These are phyloP conservation scores for Rallus crepitans DNA, from an alignment of 2,797 vertebrate genomes.

Conservation along the genomic window DNA sequence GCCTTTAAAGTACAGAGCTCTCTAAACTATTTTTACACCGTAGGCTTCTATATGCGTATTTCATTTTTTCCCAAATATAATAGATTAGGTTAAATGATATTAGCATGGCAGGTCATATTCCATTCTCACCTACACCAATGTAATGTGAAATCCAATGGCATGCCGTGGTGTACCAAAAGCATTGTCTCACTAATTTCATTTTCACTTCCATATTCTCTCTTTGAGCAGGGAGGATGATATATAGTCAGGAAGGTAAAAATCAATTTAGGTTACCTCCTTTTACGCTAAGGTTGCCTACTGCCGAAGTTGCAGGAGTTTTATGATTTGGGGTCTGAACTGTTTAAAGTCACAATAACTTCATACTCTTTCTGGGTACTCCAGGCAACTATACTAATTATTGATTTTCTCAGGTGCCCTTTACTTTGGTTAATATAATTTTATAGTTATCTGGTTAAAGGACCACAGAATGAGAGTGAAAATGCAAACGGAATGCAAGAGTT, in stretches of 20 bases:
- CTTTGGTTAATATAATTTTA: background rate
- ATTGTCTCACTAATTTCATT: constrained; percentile 14
- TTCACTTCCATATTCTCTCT: background rate
- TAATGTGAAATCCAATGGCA: background rate
- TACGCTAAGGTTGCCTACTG: background rate
- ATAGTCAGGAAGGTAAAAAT: constrained; percentile 34
- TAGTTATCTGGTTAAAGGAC: background rate
- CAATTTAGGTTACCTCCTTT: constrained; percentile 1
- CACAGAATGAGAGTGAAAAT: background rate
- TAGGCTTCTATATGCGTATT: background rate
- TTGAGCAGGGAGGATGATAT: constrained; percentile 10
- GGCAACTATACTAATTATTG: background rate
- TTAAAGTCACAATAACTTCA: constrained; percentile 20
- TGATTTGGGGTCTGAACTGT: background rate
- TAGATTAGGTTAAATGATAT: background rate
- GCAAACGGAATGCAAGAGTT: background rate
- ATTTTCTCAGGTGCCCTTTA: constrained; percentile 2
- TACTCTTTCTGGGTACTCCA: background rate
- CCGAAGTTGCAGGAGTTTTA: constrained; percentile 29
- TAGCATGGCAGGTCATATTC: background rate
- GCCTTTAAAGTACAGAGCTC: background rate
- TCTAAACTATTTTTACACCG: background rate
- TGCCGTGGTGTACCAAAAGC: background rate
- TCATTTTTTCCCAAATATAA: background rate
- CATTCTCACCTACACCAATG: background rate